Conservation (phyloP, 2,888 invertebrate genomes). For the Strigamia transsilvanica region DNA sequence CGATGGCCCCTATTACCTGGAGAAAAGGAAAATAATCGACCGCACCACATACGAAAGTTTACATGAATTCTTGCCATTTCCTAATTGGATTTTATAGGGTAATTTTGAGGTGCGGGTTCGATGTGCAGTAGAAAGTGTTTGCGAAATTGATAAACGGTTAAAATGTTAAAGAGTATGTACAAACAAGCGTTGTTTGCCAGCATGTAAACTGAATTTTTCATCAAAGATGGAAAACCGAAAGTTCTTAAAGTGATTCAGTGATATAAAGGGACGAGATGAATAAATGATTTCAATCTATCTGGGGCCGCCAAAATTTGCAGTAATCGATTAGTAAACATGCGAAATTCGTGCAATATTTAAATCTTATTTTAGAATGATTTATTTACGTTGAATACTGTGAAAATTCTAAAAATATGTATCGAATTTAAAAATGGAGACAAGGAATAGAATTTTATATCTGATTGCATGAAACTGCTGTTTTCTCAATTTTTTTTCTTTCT, state of each 20-base stretch:
- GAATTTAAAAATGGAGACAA: no score
- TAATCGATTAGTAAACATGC: no score
- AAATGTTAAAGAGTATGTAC: neutral
- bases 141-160: neutral
- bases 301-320: no score
- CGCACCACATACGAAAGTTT: neutral
- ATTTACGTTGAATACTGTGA: no score
- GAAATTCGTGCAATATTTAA: no score
- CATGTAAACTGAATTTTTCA: neutral
- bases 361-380: no score
- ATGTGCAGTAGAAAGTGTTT: neutral
- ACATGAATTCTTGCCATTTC: neutral
- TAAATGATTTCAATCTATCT: constrained; percentile 6
- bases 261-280: no score
- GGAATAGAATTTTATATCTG: no score
- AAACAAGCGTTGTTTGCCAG: neutral
- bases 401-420: no score
- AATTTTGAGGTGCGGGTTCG: neutral
- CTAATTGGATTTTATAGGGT: neutral
- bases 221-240: neutral
- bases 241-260: neutral
- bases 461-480: no score
- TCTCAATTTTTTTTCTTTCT: neutral
- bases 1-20: neutral
- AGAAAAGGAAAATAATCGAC: constrained; percentile 1